Evolutionary conservation across 2,113 vertebrate species (phyloP).

Genomic region (Amphiprion percula): DNA sequence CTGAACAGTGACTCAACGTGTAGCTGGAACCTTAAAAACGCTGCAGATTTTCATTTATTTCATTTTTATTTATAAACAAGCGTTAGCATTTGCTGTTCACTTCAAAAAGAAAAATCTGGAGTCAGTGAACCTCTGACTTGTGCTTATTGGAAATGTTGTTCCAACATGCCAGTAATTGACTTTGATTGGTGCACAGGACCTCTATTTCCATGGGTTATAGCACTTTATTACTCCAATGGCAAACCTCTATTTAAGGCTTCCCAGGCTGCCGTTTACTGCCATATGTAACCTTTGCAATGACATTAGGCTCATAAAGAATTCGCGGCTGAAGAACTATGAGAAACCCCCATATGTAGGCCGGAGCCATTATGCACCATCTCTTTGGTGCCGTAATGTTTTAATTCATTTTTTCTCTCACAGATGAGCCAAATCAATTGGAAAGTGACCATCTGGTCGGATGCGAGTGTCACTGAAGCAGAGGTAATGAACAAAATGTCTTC

Average conservation of each 20-base stretch:
- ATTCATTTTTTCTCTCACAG: constrained; percentile 88
- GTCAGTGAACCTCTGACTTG: constrained; percentile 47
- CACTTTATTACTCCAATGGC: constrained; percentile 80
- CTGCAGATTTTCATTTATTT: constrained; percentile 41
- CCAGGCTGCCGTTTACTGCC: constrained; percentile 83
- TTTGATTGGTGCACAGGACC: constrained; percentile 62
- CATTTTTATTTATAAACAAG: constrained; percentile 37
- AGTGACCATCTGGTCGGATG: constrained; percentile 91
- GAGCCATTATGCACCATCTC: constrained; percentile 86
- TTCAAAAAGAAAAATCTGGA: neutral
- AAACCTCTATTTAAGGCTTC: constrained; percentile 84
- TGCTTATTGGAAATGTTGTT: constrained; percentile 38
- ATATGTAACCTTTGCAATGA: constrained; percentile 87
- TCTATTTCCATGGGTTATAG: constrained; percentile 79
- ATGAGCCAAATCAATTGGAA: constrained; percentile 91
- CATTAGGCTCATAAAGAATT: constrained; percentile 82
- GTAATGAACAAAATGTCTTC: constrained; percentile 87
- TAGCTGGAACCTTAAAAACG: no score
- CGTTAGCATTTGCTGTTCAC: constrained; percentile 28
- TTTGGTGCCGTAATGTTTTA: constrained; percentile 87
- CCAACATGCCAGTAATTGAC: constrained; percentile 58
- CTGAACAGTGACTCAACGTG: constrained; percentile 8
- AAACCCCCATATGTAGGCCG: constrained; percentile 83
- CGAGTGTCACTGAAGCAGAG: constrained; percentile 85
- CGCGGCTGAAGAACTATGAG: constrained; percentile 81